phyloP scores from a whole-genome alignment of 2,797 vertebrate genomes.

The Epinephelus malabaricus region DNA sequence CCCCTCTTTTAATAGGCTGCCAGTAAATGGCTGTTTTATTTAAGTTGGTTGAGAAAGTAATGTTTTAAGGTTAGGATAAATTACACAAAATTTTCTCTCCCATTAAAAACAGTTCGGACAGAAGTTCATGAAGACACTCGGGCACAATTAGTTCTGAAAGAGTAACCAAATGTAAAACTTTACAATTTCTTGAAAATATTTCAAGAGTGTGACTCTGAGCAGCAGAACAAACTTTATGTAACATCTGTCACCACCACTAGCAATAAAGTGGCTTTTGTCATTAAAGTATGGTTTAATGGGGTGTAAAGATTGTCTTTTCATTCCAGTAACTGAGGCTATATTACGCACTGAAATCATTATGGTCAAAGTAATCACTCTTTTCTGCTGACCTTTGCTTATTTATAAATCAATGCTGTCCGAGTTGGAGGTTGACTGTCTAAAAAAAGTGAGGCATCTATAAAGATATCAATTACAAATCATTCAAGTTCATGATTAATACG shows the following conservation, averaged over 20 bases:
- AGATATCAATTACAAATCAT: not conserved
- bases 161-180: not conserved
- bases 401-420: not conserved
- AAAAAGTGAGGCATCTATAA: not conserved
- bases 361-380: not conserved
- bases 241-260: not conserved
- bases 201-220: not conserved
- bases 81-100: not conserved
- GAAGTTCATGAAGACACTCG: not conserved
- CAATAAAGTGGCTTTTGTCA: not conserved
- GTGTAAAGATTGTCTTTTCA: not conserved
- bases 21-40: not conserved
- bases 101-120: not conserved
- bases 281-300: conserved; percentile 2
- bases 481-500: not conserved
- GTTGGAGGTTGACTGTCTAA: not conserved
- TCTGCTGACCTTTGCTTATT: not conserved
- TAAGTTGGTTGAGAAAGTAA: not conserved
- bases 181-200: not conserved
- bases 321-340: not conserved
- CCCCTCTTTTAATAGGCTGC: not conserved
- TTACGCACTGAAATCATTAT: not conserved
- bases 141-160: not conserved
- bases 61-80: not conserved
- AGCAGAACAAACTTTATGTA: not conserved